Evolutionary conservation across 2,888 invertebrate species (phyloP), one percentile per base, ranked within the genome.

Genomic region (Schrankia costaestrigalis): DNA sequence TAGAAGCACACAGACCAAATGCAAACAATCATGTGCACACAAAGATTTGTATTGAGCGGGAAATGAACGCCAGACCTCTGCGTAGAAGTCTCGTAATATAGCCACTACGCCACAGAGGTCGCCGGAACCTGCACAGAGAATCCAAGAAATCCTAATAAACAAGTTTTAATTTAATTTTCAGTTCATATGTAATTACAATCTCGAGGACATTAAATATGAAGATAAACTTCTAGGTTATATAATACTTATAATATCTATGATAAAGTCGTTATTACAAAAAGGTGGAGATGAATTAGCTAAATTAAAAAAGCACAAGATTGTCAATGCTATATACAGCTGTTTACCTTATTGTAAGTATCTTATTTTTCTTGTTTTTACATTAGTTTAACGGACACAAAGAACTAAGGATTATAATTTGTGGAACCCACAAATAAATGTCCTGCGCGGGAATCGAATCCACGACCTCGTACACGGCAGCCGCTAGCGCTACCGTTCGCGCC

Each of bases 331-430:
- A 2, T 77, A 69, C 26, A 48, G 35, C 17, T 33, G 71, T 11
- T 34, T 84, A 26, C 71, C 72, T 12, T 29, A 69, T 23, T 69
- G 84, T 84, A 51, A 77, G 80, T 73, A 49, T 25, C 23, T 23
- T 9, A 1, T 9, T 5, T 25, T 5, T 2, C 3, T 25, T 25
- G 11, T 34, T 25, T 14, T 29, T 17, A 25, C 17, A 11, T 27
- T 13, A 29, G 13, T n/a, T 10, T 24, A 21, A 17, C 19, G 26
- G 4, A n/a, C 14, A 17, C n/a, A n/a, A n/a, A n/a, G n/a, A n/a
- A n/a, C n/a, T n/a, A n/a, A n/a, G n/a, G n/a, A n/a, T n/a, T n/a
- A n/a, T n/a, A n/a, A n/a, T n/a, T n/a, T n/a, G n/a, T n/a, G n/a
- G n/a, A n/a, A n/a, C n/a, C n/a, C n/a, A n/a, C n/a, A n/a, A n/a